phyloP scores from a whole-genome alignment of 2,797 vertebrate species.

The Hoplostethus mediterraneus region DNA sequence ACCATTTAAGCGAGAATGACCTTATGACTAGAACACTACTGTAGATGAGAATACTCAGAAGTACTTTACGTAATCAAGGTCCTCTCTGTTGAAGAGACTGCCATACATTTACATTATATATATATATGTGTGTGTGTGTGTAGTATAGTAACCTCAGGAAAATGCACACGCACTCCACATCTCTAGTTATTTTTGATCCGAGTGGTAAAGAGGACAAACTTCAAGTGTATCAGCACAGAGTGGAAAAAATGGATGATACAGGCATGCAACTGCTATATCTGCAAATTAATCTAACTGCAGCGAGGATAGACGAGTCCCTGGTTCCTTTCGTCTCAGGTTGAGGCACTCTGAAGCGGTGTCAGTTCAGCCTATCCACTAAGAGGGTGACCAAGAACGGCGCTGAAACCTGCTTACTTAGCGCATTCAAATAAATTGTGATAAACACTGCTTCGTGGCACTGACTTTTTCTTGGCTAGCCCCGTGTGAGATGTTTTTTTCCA shows the following conservation, averaged over 20 bases:
- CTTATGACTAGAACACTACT: too few relatives aligned
- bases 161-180: background rate
- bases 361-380: conserved; percentile 33
- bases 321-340: background rate
- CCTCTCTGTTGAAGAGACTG: conserved; percentile 15
- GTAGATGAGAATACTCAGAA: background rate
- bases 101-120: background rate
- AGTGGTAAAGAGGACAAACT: conserved; percentile 1
- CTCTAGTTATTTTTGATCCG: background rate
- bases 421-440: conserved; percentile 53
- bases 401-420: conserved; percentile 14
- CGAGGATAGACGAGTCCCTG: background rate
- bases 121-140: too few relatives aligned
- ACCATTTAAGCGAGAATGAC: background rate
- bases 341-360: too few relatives aligned
- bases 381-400: background rate
- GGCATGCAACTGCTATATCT: background rate
- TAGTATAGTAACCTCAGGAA: too few relatives aligned
- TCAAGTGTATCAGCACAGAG: background rate
- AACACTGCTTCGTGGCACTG: background rate
- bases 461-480: conserved; percentile 5
- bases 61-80: conserved; percentile 20
- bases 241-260: background rate
- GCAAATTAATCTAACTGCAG: background rate
- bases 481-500: conserved; percentile 51